Evolutionary conservation across 1,140 invertebrate genomes (phyloP).

Genomic region (Ephestia elutella): DNA sequence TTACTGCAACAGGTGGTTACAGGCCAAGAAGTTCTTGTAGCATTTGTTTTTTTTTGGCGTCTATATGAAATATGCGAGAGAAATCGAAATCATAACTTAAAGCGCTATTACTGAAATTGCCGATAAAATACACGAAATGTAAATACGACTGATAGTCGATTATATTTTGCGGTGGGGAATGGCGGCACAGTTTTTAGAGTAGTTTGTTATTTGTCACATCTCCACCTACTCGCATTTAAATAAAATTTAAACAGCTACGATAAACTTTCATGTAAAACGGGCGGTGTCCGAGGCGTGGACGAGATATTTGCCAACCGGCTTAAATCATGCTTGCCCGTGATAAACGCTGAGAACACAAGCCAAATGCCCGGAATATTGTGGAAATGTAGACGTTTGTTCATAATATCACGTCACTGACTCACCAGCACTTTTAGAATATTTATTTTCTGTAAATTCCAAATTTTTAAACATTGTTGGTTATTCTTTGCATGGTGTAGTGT

Average conservation of each 20-base stretch:
- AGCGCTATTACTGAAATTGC: neutral
- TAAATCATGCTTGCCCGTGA: conserved; percentile 14
- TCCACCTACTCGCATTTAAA: conserved; percentile 15
- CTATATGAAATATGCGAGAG: no score
- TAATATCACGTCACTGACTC: neutral
- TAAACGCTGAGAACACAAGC: conserved; percentile 11
- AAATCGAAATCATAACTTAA: no score
- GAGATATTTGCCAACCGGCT: conserved; percentile 18
- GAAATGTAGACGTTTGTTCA: neutral
- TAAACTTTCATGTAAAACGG: conserved; percentile 13
- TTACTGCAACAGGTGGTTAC: no score
- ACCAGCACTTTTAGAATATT: neutral
- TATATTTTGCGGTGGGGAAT: neutral
- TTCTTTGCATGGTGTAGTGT: no score
- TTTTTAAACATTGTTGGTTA: no score
- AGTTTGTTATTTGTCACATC: conserved; percentile 14
- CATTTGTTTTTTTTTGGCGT: no score
- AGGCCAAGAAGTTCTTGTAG: no score
- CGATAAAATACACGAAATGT: conserved; percentile 8
- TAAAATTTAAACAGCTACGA: conserved; percentile 13
- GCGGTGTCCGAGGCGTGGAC: neutral
- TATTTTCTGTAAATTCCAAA: neutral
- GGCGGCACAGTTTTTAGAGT: conserved; percentile 7
- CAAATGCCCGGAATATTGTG: conserved; percentile 14
- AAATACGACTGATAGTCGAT: neutral